Conservation (phyloP, 2,888 invertebrate species). For the Eulithis prunata region DNA sequence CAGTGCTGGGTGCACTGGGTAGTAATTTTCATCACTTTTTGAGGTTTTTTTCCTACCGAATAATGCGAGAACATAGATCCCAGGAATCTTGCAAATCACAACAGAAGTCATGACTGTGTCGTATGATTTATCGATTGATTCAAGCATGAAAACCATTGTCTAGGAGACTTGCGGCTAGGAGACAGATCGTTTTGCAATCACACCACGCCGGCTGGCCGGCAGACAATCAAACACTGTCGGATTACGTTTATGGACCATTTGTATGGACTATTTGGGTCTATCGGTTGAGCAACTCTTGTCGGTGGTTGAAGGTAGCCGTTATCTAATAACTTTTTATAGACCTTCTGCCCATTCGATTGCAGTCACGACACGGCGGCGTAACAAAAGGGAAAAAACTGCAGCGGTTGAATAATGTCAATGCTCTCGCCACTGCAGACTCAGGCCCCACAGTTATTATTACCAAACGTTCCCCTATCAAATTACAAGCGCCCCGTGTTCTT, state of each 20-base stretch:
- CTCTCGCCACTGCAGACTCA: conserved; percentile 33
- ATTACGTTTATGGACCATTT: conserved; percentile 79
- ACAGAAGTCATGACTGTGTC: conserved; percentile 20
- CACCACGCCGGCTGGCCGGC: conserved; percentile 44
- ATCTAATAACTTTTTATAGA: conserved; percentile 62
- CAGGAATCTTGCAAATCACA: conserved; percentile 25
- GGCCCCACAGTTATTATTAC: conserved; percentile 58
- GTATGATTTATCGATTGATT: conserved; percentile 41
- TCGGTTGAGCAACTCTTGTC: conserved; percentile 64
- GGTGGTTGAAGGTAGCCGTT: conserved; percentile 35
- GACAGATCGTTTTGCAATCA: conserved; percentile 61
- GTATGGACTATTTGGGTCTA: conserved; percentile 71
- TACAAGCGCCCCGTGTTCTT: conserved; percentile 57
- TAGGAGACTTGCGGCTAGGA: conserved; percentile 36
- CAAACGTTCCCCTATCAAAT: conserved; percentile 59
- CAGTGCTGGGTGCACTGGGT: neutral
- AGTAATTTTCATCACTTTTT: neutral
- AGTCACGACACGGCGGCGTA: conserved; percentile 41
- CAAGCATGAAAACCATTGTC: conserved; percentile 47
- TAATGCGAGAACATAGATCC: conserved; percentile 1
- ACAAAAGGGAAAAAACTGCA: conserved; percentile 39
- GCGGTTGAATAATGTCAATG: conserved; percentile 44
- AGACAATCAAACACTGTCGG: conserved; percentile 75
- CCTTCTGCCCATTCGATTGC: conserved; percentile 37
- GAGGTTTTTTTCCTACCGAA: neutral